phyloP scores from a whole-genome alignment of 2,888 invertebrate genomes.

The Melinaea marsaeus region DNA sequence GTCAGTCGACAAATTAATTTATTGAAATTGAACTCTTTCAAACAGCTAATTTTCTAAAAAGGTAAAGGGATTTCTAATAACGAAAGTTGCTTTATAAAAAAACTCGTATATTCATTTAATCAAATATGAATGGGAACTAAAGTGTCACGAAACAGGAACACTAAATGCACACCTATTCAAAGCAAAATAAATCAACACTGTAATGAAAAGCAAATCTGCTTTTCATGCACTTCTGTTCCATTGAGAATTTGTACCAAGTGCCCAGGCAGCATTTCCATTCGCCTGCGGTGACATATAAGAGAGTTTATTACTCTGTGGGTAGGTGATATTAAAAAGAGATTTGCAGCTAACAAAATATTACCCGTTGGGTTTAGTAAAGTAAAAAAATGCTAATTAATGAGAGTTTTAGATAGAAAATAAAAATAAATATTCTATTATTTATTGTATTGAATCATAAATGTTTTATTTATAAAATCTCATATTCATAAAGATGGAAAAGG shows the following conservation, averaged over 20 bases:
- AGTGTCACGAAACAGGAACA: too few relatives aligned
- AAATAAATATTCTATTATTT: too few relatives aligned
- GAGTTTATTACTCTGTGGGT: slow-evolving; percentile 50
- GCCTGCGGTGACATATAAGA: slow-evolving; percentile 45
- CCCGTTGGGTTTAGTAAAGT: slow-evolving; percentile 36
- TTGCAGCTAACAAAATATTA: slow-evolving; percentile 51
- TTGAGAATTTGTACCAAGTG: slow-evolving; percentile 24
- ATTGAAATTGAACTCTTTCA: slow-evolving; percentile 40
- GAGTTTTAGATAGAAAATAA: too few relatives aligned
- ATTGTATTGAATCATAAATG: too few relatives aligned
- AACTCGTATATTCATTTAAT: slow-evolving; percentile 13
- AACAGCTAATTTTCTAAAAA: slow-evolving; percentile 31
- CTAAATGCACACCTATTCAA: too few relatives aligned
- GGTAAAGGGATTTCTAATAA: too few relatives aligned
- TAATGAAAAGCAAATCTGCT: too few relatives aligned
- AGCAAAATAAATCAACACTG: too few relatives aligned
- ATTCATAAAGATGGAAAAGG: slow-evolving; percentile 14
- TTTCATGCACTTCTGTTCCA: slow-evolving; percentile 41
- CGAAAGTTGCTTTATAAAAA: too few relatives aligned
- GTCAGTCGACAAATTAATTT: slow-evolving; percentile 61
- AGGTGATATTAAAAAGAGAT: slow-evolving; percentile 70
- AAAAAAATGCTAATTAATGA: slow-evolving; percentile 6
- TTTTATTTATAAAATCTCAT: too few relatives aligned
- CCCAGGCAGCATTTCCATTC: slow-evolving; percentile 18
- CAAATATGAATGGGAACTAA: too few relatives aligned